Evolutionary conservation across 1,140 invertebrate genomes (phyloP).

Genomic region (Zaprionus ornatus): DNA sequence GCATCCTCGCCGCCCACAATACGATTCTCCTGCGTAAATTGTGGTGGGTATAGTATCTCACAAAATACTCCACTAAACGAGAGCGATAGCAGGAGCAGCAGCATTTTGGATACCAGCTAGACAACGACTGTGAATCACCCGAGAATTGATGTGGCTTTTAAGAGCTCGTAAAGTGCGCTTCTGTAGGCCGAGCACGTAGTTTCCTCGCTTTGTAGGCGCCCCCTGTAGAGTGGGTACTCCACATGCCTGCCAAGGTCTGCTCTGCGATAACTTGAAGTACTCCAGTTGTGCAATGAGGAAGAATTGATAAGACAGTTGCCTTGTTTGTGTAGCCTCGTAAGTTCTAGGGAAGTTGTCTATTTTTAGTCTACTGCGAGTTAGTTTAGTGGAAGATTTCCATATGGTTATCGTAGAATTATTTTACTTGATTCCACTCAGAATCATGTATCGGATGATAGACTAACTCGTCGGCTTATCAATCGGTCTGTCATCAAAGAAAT

Average conservation of each 20-base stretch:
- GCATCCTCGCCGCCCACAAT: conserved; percentile 84
- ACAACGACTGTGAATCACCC: not conserved
- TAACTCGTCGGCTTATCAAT: conserved; percentile 21
- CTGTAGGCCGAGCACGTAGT: not conserved
- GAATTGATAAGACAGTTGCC: conserved; percentile 3
- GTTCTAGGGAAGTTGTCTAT: conserved; percentile 10
- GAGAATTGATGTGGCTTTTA: not conserved
- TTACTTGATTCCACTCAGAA: too few species aligned
- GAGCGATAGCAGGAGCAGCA: conserved; percentile 20
- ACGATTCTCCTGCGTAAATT: conserved; percentile 57
- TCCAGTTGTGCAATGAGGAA: conserved; percentile 25
- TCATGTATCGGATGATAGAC: too few species aligned
- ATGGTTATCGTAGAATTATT: not conserved
- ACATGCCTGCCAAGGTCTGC: not conserved
- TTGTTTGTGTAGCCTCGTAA: not conserved
- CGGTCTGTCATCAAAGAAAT: not conserved
- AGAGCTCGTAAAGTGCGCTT: not conserved
- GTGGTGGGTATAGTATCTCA: conserved; percentile 67
- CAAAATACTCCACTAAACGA: not conserved
- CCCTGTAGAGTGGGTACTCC: not conserved
- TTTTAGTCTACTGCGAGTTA: not conserved
- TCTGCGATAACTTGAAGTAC: conserved; percentile 12
- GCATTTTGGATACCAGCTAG: not conserved
- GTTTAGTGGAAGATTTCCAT: not conserved
- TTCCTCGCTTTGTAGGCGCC: not conserved